Conservation (phyloP, 2,888 invertebrate species). For the Mesoligia furuncula region DNA sequence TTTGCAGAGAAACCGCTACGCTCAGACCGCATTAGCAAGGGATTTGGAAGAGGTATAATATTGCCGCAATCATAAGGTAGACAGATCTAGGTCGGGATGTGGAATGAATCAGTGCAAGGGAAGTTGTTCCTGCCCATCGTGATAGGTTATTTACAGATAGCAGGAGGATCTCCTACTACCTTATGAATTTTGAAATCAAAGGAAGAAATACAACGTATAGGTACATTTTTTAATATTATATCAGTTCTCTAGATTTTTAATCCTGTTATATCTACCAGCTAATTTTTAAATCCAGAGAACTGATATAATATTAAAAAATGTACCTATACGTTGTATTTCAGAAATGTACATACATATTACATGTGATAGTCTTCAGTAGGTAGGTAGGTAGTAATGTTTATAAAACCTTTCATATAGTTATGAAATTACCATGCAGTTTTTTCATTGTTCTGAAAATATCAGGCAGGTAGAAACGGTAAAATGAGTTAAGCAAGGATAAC, state of each 20-base stretch:
- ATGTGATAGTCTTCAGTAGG: conserved; percentile 23
- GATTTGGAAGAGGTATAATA: conserved; percentile 28
- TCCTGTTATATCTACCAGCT: no score
- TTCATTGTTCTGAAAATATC: conserved; percentile 23
- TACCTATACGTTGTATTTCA: conserved; percentile 1
- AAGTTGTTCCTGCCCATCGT: conserved; percentile 23
- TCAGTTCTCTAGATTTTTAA: no score
- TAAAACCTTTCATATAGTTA: conserved; percentile 21
- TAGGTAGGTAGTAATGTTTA: conserved; percentile 33
- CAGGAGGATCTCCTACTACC: neutral
- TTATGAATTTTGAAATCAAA: conserved; percentile 5
- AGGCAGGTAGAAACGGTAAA: conserved; percentile 13
- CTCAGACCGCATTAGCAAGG: conserved; percentile 10
- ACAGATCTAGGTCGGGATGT: conserved; percentile 41
- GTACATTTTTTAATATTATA: no score
- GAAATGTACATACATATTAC: neutral
- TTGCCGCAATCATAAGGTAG: conserved; percentile 16
- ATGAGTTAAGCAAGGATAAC: conserved; percentile 16
- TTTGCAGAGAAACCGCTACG: neutral
- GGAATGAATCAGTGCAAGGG: conserved; percentile 23
- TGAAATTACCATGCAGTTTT: neutral
- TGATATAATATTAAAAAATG: neutral
- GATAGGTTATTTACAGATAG: conserved; percentile 9
- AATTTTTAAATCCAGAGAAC: no score
- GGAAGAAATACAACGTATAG: no score